Base-by-base conservation (phyloP, 2,888 invertebrate species). In the Rapana venosa region DNA sequence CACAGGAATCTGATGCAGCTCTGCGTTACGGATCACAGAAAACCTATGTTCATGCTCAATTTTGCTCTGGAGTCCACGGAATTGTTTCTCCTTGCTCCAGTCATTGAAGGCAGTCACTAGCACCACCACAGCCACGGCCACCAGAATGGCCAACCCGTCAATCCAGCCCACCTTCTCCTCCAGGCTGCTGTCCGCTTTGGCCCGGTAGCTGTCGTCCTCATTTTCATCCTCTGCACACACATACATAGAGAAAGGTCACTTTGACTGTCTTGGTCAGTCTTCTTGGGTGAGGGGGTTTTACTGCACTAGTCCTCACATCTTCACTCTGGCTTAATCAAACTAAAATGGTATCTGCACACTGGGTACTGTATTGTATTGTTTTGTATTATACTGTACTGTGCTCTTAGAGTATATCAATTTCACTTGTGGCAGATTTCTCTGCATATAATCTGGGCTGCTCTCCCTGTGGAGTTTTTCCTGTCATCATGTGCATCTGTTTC, bases 31-130 rank as follows among this genome's bases (percentile, higher is more conserved):
- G 96, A 99, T 98, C 93, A 99, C 99, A 91, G 99, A 98, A 97
- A 99, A 99, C 97, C 98, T 99, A 97, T 99, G 99, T 97, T 99
- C 99, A 95, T 99, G 98, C 97, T 99, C 99, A 97, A 99, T 99
- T 97, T 99, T 98, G 96, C 97, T 98, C 97, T 99, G 99, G 94
- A 99, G 97, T 95, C 99, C 99, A 96, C 99, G 98, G 97, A 99
- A 99, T 97, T 99, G 99, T 97, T 99, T 97, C 97, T 99, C 99
- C 97, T 99, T 99, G 96, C 99, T 98, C 97, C 99, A 99, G 97
- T 99, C 99, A 97, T 99, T 99, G 97, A 99, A 99, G 95, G 99
- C 99, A 96, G 99, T 99, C 95, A 99, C 99, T 97, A 99, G 97
- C 94, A 99, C 99, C 97, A 99, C 99, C 96, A 99, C 99, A 96